Evolutionary conservation across 2,797 vertebrate genomes (phyloP), one percentile per base, ranked within the genome.

Genomic region (Spea hammondii): DNA sequence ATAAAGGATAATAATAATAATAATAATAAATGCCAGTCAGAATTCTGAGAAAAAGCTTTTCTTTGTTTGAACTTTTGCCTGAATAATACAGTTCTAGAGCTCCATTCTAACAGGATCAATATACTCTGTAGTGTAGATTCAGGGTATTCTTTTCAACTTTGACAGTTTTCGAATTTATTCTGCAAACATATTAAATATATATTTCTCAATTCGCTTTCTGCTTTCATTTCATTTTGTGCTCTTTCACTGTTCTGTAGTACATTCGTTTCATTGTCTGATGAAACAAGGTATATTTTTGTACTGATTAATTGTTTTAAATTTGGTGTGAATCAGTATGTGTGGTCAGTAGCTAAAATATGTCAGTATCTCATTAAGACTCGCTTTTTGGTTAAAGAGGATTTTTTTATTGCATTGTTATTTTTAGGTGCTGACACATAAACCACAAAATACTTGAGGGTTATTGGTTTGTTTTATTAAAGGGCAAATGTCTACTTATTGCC

Each of bases 311-410:
- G 8, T 46, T 69, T 55, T 73, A 44, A 72, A 59, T 14, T 17
- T 69, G 11, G 49, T 74, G 78, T 70, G 67, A 70, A 55, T 79
- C 55, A 65, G 45, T 69, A 65, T 49, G 8, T 80, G 78, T 80
- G 72, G 78, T 75, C 72, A 70, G 32, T 48, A 57, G 57, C 9
- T 62, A 44, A 62, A 65, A 44, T 53, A 69, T 0, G 57, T 53
- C 65, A 55, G 9, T 47, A 17, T 48, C 50, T 32, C 51, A 49
- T 74, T 57, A 74, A 47, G 65, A 65, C 66, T 74, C 66, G 70
- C 3, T 74, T 79, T 79, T 32, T 70, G 67, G 67, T 75, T 62
- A 65, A 7, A 46, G 12, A 70, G 50, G 59, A 70, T 74, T 8
- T 79, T 70, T 79, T 11, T 70, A 64, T 69, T 10, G 17, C 44